Conservation (phyloP, 2,888 invertebrate species). For the Thecocarcelia acutangulata region DNA sequence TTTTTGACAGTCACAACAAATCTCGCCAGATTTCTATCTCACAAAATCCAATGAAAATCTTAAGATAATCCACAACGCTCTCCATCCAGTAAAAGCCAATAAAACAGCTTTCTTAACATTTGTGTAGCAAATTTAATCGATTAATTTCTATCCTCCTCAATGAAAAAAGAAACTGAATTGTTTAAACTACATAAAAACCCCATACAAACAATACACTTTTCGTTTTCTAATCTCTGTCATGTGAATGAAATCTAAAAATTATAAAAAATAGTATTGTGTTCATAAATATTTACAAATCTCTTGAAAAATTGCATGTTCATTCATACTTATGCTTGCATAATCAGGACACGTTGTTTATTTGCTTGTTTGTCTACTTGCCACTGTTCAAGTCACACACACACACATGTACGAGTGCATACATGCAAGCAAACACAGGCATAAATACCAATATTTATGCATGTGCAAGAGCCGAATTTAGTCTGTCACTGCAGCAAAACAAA, state of each 20-base stretch:
- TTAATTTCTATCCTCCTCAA: slow-evolving; percentile 21
- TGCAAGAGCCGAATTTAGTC: background rate
- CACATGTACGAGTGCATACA: no score
- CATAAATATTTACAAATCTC: slow-evolving; percentile 67
- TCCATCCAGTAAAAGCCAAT: no score
- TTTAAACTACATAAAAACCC: slow-evolving; percentile 27
- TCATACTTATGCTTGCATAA: slow-evolving; percentile 59
- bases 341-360: slow-evolving; percentile 66
- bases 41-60: no score
- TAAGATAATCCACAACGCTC: no score
- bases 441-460: slow-evolving; percentile 15
- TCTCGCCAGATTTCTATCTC: no score
- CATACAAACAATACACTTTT: slow-evolving; percentile 38
- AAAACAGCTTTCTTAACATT: no score
- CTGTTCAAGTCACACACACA: slow-evolving; percentile 18
- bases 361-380: slow-evolving; percentile 54
- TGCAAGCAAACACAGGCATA: slow-evolving; percentile 7
- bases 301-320: slow-evolving; percentile 60
- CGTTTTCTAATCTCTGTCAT: slow-evolving; percentile 49
- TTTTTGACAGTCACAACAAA: no score
- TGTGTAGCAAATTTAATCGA: background rate
- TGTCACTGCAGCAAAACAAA: background rate
- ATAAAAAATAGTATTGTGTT: slow-evolving; percentile 27
- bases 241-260: slow-evolving; percentile 11
- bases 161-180: background rate